phyloP scores from a whole-genome alignment of 2,113 vertebrate genomes.

The Poeciliopsis turrubarensis region DNA sequence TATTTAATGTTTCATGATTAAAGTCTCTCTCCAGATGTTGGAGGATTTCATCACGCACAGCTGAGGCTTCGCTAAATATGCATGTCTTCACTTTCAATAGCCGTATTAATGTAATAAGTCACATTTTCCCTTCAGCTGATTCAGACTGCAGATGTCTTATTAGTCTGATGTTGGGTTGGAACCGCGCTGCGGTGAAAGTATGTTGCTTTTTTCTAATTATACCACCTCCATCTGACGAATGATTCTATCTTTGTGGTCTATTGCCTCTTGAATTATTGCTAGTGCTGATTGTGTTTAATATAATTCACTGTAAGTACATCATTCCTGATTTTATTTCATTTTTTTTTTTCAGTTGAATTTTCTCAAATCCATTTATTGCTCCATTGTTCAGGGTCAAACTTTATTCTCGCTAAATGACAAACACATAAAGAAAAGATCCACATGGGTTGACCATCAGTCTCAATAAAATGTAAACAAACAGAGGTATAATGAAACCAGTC shows the following conservation, averaged over 20 bases:
- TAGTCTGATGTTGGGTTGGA: neutral
- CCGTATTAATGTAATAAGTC: constrained; percentile 37
- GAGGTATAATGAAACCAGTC: neutral
- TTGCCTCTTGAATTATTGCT: neutral
- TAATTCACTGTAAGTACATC: neutral
- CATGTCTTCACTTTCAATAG: constrained; percentile 20
- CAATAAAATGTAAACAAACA: neutral
- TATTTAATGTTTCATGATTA: constrained; percentile 27
- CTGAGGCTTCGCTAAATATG: constrained; percentile 9
- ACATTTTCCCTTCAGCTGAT: constrained; percentile 42
- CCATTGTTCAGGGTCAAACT: no score
- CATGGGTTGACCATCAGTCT: neutral
- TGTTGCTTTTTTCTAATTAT: neutral
- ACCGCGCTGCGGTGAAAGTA: neutral
- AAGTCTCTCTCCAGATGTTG: constrained; percentile 15
- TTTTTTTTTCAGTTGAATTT: neutral
- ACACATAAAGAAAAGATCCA: neutral
- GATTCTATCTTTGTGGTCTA: neutral
- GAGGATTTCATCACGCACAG: constrained; percentile 13
- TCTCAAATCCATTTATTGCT: neutral
- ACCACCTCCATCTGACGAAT: neutral
- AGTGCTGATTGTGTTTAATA: neutral
- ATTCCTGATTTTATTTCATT: neutral
- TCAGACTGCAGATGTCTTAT: constrained; percentile 24
- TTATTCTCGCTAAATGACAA: neutral